Percentiles rank a stretch among this genome's conserved stretches.
Conservation (phyloP, 2,113 vertebrate genomes). For the Neotoma lepida region DNA sequence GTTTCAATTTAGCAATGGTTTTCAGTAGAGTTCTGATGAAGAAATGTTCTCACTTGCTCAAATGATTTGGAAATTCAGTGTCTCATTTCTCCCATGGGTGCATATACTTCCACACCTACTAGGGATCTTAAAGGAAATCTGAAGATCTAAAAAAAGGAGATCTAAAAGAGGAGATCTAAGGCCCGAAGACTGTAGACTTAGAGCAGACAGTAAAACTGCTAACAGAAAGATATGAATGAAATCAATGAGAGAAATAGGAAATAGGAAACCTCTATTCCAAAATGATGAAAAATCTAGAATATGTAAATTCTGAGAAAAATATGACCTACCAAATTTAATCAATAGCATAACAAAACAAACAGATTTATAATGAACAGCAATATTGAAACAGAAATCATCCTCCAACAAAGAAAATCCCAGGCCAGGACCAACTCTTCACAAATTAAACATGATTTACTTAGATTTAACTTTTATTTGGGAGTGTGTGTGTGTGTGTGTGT, state of each 20-base stretch:
- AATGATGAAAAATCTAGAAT: neutral
- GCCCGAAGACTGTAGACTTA: neutral
- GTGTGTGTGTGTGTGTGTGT: neutral
- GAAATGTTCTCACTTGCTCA: neutral
- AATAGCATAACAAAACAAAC: neutral
- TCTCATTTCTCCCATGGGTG: neutral
- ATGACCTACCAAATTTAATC: neutral
- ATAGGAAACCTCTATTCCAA: neutral
- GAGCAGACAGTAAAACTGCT: neutral
- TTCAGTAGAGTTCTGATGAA: slow-evolving; percentile 50
- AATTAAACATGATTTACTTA: neutral
- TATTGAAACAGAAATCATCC: neutral
- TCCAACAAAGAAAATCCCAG: neutral
- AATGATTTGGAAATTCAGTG: neutral
- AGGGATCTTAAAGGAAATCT: neutral
- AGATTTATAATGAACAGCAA: neutral
- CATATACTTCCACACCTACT: neutral
- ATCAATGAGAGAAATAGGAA: neutral
- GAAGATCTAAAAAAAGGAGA: neutral
- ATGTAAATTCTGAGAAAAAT: neutral
- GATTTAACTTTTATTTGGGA: neutral
- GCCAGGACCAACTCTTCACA: neutral
- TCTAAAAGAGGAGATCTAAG: neutral
- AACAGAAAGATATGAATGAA: neutral
- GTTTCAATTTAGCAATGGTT: slow-evolving; percentile 20